Evolutionary conservation across 1,140 invertebrate species (phyloP).

Genomic region (Ladona fulva): DNA sequence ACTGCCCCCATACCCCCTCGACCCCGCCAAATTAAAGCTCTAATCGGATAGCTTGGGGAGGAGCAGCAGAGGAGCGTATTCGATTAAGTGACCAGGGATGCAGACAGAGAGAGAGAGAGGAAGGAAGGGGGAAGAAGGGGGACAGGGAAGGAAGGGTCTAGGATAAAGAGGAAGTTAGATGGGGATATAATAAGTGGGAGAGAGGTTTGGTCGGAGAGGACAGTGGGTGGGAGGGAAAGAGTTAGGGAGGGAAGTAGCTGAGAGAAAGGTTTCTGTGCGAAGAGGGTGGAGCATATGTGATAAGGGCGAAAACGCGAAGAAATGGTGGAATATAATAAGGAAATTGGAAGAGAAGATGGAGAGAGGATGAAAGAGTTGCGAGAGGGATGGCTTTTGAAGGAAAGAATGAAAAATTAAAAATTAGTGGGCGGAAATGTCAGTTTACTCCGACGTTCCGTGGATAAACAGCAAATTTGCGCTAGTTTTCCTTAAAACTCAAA

Average conservation of each 20-base stretch:
- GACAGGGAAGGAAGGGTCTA: not conserved
- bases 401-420: no score
- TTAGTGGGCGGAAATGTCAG: no score
- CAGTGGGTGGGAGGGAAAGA: not conserved
- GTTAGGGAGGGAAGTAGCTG: not conserved
- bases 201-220: not conserved
- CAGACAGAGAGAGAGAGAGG: not conserved
- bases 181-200: not conserved
- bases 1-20: not conserved
- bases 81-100: slow-evolving; percentile 8
- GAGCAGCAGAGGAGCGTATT: not conserved
- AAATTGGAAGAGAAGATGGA: no score
- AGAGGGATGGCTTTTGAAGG: no score
- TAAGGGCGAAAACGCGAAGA: no score
- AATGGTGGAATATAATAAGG: no score
- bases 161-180: not conserved
- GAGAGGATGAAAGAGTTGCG: no score
- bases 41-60: not conserved
- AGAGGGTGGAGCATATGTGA: not conserved
- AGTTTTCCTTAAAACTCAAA: no score
- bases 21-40: not conserved
- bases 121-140: not conserved
- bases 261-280: not conserved
- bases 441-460: no score
- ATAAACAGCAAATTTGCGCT: no score